Conservation (phyloP, 2,797 vertebrate genomes). For the Bradypodion pumilum region DNA sequence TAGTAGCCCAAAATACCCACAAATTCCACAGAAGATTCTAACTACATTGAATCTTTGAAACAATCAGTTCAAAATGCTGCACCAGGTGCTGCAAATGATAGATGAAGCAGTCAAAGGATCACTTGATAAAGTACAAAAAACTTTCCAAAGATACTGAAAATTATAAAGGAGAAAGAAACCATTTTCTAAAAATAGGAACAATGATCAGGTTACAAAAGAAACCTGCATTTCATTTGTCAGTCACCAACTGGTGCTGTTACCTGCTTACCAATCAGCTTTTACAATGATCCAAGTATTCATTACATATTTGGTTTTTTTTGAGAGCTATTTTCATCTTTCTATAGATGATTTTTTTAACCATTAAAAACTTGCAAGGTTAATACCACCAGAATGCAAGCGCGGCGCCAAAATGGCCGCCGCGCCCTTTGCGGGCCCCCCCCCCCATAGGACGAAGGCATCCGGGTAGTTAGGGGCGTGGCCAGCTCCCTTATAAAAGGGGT, state of each 20-base stretch:
- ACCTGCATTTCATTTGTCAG: constrained; percentile 36
- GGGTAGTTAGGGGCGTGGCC: no score
- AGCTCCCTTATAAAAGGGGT: no score
- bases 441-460: no score
- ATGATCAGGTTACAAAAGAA: constrained; percentile 44
- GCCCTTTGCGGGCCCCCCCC: no score
- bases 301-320: background rate
- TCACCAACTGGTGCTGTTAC: constrained; percentile 9
- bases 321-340: background rate
- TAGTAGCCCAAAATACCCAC: constrained; percentile 40
- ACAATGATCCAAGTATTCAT: constrained; percentile 1
- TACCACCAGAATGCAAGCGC: background rate
- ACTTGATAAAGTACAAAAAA: constrained; percentile 44
- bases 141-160: constrained; percentile 59
- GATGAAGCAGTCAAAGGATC: constrained; percentile 43
- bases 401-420: no score
- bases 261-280: constrained; percentile 3
- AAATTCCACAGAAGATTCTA: constrained; percentile 21
- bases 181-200: constrained; percentile 56
- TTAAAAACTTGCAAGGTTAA: background rate
- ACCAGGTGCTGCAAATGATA: constrained; percentile 43
- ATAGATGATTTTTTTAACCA: background rate
- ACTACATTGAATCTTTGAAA: constrained; percentile 41
- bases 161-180: constrained; percentile 48
- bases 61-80: constrained; percentile 47